Evolutionary conservation across 2,888 invertebrate species (phyloP), one percentile per base, ranked within the genome.

Genomic region (Rhimphoctona megacephalus): DNA sequence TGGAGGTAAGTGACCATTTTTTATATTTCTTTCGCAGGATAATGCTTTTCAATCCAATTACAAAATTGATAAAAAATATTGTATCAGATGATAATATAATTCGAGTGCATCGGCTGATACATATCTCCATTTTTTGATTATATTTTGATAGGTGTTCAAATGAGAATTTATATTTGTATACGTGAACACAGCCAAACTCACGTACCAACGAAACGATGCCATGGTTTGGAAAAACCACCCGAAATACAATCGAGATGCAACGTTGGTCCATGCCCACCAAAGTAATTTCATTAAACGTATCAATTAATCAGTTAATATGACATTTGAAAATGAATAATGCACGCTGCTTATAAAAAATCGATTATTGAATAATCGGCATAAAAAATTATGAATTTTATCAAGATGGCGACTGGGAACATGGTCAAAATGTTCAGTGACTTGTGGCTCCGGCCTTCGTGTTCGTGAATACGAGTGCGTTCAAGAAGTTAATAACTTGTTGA

Each of bases 371-470:
- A 52, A 8, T 49, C 19, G 19, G 0, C 0, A 4, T n/a, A 5
- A 54, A 54, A 3, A 30, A 52, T 52, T 1, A 14, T 33, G 8
- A 33, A 36, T 25, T 36, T 52, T 11, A 17, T 2, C 4, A 67
- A 78, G 93, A 87, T 98, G 98, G 98, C 95, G 96, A 67, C 96
- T 96, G 0, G 96, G 96, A 1, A 96, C 97, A 9, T 98, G 98
- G 98, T 96, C 96, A 7, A 95, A 96, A 0, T 98, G 98, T 91
- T 97, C 97, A 7, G 95, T 95, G 19, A 96, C 96, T 0, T 98
- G 98, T 92, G 97, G 97, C 0, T 96, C 96, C 19, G 97, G 98
- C 0, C 95, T 96, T 30, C 97, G 97, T 89, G 96, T 96, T 0
- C 95, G 98, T 49, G 96, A 96, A 25, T 95, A 97, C 3, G 96